Evolutionary conservation across 2,797 vertebrate species (phyloP), one percentile per base, ranked within the genome.

Genomic region (Lycodopsis pacificus): DNA sequence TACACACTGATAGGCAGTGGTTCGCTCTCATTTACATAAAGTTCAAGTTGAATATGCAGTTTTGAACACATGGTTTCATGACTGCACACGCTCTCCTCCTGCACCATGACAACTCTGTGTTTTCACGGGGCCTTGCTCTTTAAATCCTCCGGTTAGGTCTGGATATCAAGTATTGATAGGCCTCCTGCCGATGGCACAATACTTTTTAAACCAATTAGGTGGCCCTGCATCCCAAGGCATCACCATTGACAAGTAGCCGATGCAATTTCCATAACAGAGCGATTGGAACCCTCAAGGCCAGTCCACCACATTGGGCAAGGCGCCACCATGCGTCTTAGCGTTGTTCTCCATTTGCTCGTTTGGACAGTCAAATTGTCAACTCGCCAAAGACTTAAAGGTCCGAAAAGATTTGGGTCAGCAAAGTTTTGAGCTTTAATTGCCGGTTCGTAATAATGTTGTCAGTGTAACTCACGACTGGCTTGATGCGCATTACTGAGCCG

Each of bases 161-260:
- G 46, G 30, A 77, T 78, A 69, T 83, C 59, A 73, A 44, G 72
- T 77, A 87, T 63, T 76, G 65, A 86, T 87, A 76, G n/a, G 73
- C 76, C 76, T 79, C 74, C 68, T 73, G 74, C 79, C 14, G 15
- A 80, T 85, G 79, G 83, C 84, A 71, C 84, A 75, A 89, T 88
- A 86, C 82, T 87, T 89, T 91, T 90, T 81, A 89, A 89, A 91
- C 86, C 89, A 93, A 91, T 93, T 90, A 90, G 82, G 74, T 86
- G 75, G 77, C 85, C 82, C 65, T 80, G 72, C 83, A 69, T 89
- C 87, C 73, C 64, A 73, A 79, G 81, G 84, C 85, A 82, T 86
- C 86, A 64, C 71, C 81, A 88, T 56, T 86, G 89, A 92, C 91
- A 93, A 84, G 81, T 80, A 83, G 88, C 87, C 90, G 88, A 92